A percentile compares a stretch with the other conserved stretches of the same genome.
Evolutionary conservation across 2,113 vertebrate genomes (phyloP).

Genomic region (Archocentrus centrarchus): DNA sequence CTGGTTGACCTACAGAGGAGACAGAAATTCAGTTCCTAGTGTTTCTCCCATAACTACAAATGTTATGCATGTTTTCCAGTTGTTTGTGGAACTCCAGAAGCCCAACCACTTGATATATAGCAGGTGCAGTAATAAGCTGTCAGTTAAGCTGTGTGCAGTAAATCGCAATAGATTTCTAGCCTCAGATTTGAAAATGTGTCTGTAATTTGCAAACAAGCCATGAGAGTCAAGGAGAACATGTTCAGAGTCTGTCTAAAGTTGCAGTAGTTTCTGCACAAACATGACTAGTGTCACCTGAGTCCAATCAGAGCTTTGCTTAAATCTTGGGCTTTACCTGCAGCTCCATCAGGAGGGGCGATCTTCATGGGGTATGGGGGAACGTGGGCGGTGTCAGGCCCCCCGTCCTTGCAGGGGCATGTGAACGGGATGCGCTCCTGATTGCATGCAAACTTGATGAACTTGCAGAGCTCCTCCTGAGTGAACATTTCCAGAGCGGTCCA

Average conservation of each 20-base stretch:
- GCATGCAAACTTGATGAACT: constrained; percentile 98
- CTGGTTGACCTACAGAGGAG: constrained; percentile 86
- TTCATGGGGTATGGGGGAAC: constrained; percentile 99
- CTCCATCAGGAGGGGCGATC: constrained; percentile 94
- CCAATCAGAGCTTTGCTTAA: neutral
- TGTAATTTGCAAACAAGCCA: neutral
- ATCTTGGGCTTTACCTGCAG: constrained; percentile 84
- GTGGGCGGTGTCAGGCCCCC: constrained; percentile 94
- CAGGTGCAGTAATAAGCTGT: neutral
- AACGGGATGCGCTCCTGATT: constrained; percentile 98
- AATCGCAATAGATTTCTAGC: neutral
- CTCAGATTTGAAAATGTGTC: neutral
- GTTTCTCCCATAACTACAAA: neutral
- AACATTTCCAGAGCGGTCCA: constrained; percentile 96
- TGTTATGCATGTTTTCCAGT: neutral
- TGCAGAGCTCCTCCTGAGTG: constrained; percentile 98
- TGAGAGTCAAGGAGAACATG: neutral
- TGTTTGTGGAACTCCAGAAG: neutral
- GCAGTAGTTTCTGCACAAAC: neutral
- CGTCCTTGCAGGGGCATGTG: constrained; percentile 97
- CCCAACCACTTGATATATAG: neutral
- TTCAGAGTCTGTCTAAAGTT: constrained; percentile 35
- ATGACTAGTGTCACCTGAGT: neutral
- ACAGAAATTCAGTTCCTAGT: neutral
- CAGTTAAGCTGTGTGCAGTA: neutral